phyloP scores from a whole-genome alignment of 2,888 invertebrate species.

The Nomada hirtipes region DNA sequence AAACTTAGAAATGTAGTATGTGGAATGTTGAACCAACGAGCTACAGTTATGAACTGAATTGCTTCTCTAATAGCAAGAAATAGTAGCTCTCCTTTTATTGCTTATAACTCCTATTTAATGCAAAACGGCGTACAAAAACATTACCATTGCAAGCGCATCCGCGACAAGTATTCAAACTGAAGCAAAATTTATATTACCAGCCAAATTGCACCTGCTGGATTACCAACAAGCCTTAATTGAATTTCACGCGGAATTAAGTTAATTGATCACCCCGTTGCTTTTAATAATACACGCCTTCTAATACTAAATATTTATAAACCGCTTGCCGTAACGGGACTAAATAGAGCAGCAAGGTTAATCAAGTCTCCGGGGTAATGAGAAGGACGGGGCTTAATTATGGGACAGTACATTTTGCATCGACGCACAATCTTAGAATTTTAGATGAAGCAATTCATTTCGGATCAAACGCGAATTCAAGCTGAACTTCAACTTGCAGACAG shows the following conservation, averaged over 20 bases:
- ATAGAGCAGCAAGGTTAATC: constrained; percentile 34
- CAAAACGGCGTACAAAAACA: too few species aligned
- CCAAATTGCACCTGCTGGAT: constrained; percentile 15
- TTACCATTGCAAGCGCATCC: too few species aligned
- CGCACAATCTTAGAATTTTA: background rate
- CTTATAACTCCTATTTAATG: too few species aligned
- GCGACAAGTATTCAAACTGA: background rate
- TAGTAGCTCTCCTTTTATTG: too few species aligned
- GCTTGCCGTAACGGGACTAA: constrained; percentile 30
- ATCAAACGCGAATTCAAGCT: background rate
- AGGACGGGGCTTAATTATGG: constrained; percentile 41
- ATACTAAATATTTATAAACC: constrained; percentile 49
- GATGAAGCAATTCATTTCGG: background rate
- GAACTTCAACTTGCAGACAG: background rate
- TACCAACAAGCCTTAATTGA: constrained; percentile 19
- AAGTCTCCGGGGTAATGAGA: constrained; percentile 35
- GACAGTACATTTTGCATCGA: constrained; percentile 18
- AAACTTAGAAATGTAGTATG: too few species aligned
- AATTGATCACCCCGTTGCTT: constrained; percentile 29
- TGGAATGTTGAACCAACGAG: too few species aligned
- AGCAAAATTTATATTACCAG: constrained; percentile 6
- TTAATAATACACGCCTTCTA: constrained; percentile 16
- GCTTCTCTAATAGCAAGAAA: too few species aligned
- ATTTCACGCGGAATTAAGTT: constrained; percentile 38
- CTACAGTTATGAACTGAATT: too few species aligned